Percentiles rank a stretch among this genome's conserved stretches.
These are phyloP conservation scores for Dryobotodes eremita DNA, from an alignment of 2,888 invertebrate genomes.

Conservation along the genomic window DNA sequence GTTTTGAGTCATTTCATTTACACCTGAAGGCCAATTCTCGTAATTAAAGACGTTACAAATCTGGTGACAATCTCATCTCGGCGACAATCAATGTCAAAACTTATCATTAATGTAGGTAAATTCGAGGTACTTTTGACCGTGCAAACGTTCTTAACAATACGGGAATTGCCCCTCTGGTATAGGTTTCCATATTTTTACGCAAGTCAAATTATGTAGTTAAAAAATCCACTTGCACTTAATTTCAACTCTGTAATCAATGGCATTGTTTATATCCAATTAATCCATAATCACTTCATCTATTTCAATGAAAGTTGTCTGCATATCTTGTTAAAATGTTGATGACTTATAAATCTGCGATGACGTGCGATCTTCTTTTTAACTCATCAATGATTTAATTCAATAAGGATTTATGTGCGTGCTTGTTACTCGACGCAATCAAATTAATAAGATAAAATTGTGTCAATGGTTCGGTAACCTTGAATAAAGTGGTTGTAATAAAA, in stretches of 20 bases:
- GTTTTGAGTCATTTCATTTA: not conserved
- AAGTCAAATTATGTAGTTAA: not conserved
- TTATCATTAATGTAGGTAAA: too few relatives aligned
- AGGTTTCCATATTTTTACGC: not conserved
- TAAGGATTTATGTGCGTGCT: constrained; percentile 20
- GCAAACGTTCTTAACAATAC: too few relatives aligned
- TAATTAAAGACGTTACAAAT: too few relatives aligned
- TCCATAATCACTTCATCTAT: constrained; percentile 23
- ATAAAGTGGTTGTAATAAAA: constrained; percentile 18
- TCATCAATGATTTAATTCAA: constrained; percentile 38
- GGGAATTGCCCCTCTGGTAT: too few relatives aligned
- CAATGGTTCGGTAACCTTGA: constrained; percentile 36
- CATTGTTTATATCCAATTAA: not conserved
- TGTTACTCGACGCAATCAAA: constrained; percentile 22
- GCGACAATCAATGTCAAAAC: too few relatives aligned
- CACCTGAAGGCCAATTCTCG: too few relatives aligned
- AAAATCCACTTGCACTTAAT: not conserved
- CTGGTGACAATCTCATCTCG: not conserved
- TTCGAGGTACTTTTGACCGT: too few relatives aligned
- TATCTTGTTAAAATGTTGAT: constrained; percentile 18
- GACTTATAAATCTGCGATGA: constrained; percentile 41
- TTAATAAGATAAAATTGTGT: constrained; percentile 37
- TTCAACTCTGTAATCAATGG: not conserved
- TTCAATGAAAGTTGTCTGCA: constrained; percentile 29
- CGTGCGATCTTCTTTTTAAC: constrained; percentile 12